Percentiles rank a stretch among this genome's conserved stretches.
These are phyloP conservation scores for Phalanger gymnotis DNA, from an alignment of 2,797 vertebrate species.

Conservation along the genomic window DNA sequence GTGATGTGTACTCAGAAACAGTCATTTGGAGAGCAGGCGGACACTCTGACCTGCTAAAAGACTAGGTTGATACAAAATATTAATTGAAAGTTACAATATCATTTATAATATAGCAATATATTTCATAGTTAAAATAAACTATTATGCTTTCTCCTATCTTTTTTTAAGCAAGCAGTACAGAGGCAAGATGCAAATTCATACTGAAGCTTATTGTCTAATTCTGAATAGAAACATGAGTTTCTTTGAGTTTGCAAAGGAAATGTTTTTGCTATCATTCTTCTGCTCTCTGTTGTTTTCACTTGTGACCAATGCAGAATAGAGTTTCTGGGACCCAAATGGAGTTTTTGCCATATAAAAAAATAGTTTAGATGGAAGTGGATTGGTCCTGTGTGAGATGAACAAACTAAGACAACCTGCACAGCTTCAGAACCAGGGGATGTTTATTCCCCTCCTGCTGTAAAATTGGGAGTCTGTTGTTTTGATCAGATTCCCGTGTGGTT, in stretches of 20 bases:
- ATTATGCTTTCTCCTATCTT: constrained; percentile 85
- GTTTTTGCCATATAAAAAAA: constrained; percentile 24
- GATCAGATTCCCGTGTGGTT: background rate
- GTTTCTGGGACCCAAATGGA: constrained; percentile 41
- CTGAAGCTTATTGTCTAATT: constrained; percentile 66
- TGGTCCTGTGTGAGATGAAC: constrained; percentile 22
- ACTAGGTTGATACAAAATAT: constrained; percentile 81
- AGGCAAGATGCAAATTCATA: constrained; percentile 82
- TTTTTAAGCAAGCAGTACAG: constrained; percentile 84
- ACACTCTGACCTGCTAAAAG: constrained; percentile 55
- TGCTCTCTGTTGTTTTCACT: constrained; percentile 28
- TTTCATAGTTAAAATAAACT: constrained; percentile 88
- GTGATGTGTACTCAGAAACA: constrained; percentile 84
- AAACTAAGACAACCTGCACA: background rate
- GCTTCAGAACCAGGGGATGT: constrained; percentile 5
- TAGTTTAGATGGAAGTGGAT: constrained; percentile 27
- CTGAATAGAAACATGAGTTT: constrained; percentile 65
- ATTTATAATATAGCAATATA: constrained; percentile 87
- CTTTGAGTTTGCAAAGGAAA: constrained; percentile 71
- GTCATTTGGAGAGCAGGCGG: constrained; percentile 72
- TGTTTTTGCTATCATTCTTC: background rate
- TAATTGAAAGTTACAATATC: constrained; percentile 84
- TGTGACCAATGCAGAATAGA: constrained; percentile 18
- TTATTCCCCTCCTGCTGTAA: constrained; percentile 2
- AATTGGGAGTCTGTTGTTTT: constrained; percentile 25